These are phyloP conservation scores for Theropithecus gelada DNA, from an alignment of 2,113 vertebrate species.

Conservation along the genomic window DNA sequence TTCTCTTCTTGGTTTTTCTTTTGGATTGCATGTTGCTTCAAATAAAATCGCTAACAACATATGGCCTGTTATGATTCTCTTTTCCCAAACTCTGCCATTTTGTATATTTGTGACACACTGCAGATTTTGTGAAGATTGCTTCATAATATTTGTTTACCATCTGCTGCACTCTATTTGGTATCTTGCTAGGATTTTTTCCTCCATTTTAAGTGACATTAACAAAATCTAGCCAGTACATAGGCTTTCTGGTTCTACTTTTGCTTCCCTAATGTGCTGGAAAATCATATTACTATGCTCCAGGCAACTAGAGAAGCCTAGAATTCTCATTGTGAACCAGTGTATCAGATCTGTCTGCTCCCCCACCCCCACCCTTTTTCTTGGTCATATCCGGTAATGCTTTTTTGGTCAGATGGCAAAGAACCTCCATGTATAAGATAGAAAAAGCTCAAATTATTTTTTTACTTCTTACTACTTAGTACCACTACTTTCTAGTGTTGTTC, in stretches of 20 bases:
- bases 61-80: constrained; percentile 83
- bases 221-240: constrained; percentile 81
- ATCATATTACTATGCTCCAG: constrained; percentile 80
- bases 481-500: not conserved
- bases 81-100: constrained; percentile 82
- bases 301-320: constrained; percentile 78
- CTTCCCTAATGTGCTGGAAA: constrained; percentile 84
- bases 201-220: constrained; percentile 84
- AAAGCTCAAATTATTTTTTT: constrained; percentile 1
- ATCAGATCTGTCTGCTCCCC: not conserved
- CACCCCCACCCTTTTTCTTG: not conserved
- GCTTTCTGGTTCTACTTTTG: constrained; percentile 81
- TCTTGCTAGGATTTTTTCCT: constrained; percentile 83
- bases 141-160: constrained; percentile 86
- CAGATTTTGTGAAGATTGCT: constrained; percentile 85
- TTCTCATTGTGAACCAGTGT: constrained; percentile 63
- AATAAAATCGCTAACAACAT: constrained; percentile 78
- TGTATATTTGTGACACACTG: constrained; percentile 80
- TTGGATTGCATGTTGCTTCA: constrained; percentile 59
- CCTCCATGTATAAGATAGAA: constrained; percentile 15
- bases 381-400: constrained; percentile 55
- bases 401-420: constrained; percentile 62
- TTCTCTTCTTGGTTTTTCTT: constrained; percentile 62
- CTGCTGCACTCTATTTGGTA: constrained; percentile 83
- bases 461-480: not conserved